A percentile compares a stretch with the other conserved stretches of the same genome.
Evolutionary conservation across 2,113 vertebrate genomes (phyloP).

Genomic region (Colaptes auratus): DNA sequence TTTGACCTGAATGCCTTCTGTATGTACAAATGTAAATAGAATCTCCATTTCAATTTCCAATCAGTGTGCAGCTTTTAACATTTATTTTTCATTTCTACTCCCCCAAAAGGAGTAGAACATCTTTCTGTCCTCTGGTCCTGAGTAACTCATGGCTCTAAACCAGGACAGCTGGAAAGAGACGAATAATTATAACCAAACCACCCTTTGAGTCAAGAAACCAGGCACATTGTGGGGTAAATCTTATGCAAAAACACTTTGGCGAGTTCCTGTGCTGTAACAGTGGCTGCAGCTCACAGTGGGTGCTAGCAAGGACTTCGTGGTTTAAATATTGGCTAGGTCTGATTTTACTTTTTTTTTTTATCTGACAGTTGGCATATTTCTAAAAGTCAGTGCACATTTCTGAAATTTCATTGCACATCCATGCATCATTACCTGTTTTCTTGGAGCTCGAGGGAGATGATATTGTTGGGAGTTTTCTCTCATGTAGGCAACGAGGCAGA

Average conservation of each 20-base stretch:
- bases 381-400: slow-evolving; percentile 67
- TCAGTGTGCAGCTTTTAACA: no score
- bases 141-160: no score
- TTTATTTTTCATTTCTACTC: no score
- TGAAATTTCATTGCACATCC: slow-evolving; percentile 67
- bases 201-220: background rate
- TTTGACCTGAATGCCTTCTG: no score
- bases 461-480: slow-evolving; percentile 54
- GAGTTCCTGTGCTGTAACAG: background rate
- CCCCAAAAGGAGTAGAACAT: no score
- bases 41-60: no score
- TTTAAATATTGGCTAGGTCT: background rate
- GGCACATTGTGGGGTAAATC: background rate
- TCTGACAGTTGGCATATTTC: slow-evolving; percentile 58
- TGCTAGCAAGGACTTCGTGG: background rate
- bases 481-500: slow-evolving; percentile 3
- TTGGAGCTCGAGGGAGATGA: slow-evolving; percentile 1
- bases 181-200: background rate
- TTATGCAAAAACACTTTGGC: background rate
- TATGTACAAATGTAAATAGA: no score
- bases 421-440: slow-evolving; percentile 53
- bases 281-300: background rate
- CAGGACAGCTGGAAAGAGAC: background rate
- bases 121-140: no score
- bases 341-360: background rate